These are phyloP conservation scores for Mastomys coucha DNA, from an alignment of 2,113 vertebrate genomes.

Conservation along the genomic window DNA sequence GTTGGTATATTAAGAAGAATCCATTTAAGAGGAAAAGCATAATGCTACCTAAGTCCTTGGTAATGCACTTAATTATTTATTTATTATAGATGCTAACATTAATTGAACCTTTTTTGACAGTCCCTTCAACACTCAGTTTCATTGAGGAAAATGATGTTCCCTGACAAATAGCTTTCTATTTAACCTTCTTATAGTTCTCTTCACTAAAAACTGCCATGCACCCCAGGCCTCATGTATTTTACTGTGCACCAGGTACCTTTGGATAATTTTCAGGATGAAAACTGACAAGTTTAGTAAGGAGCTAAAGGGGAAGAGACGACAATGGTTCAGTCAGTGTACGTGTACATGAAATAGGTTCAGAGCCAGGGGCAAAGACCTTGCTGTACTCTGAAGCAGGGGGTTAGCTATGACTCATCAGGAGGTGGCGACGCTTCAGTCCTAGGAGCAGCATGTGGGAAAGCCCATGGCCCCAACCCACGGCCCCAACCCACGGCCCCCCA, in stretches of 20 bases:
- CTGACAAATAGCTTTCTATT: neutral
- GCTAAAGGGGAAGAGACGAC: neutral
- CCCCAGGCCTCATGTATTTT: neutral
- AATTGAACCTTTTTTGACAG: constrained; percentile 1
- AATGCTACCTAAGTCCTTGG: constrained; percentile 87
- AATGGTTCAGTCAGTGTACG: neutral
- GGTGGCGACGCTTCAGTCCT: neutral
- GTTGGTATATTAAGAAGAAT: constrained; percentile 59
- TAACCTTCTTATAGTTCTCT: neutral
- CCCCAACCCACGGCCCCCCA: neutral
- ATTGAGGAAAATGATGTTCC: neutral
- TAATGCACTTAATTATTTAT: constrained; percentile 80
- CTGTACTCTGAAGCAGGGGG: no score
- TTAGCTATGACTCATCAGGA: neutral
- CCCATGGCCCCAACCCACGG: neutral
- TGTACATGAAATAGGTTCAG: neutral
- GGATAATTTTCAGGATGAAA: neutral
- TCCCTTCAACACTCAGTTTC: neutral
- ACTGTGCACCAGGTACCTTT: neutral
- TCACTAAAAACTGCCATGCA: neutral
- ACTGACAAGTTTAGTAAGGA: neutral
- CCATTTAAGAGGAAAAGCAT: constrained; percentile 64
- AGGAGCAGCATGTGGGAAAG: neutral
- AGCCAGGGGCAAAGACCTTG: neutral
- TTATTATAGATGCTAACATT: constrained; percentile 1